These are phyloP conservation scores for Gouania willdenowi DNA, from an alignment of 2,797 vertebrate genomes.

Conservation along the genomic window DNA sequence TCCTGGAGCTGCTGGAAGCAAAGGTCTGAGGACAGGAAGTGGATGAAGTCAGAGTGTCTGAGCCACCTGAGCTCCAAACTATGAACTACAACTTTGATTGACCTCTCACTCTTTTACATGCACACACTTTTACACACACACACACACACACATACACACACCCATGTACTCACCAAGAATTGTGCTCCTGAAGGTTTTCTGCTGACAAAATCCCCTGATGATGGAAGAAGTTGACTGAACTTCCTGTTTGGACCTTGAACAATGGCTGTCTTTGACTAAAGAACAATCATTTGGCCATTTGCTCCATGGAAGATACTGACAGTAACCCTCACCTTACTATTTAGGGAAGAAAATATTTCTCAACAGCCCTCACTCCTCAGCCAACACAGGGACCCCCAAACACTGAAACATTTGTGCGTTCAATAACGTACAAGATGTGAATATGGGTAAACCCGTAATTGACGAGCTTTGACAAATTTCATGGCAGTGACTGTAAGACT, in stretches of 20 bases:
- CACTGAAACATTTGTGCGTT: slow-evolving; percentile 64
- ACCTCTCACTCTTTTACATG: slow-evolving; percentile 62
- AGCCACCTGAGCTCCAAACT: slow-evolving; percentile 39
- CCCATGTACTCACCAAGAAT: slow-evolving; percentile 20
- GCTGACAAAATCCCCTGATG: slow-evolving; percentile 27
- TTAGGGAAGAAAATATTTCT: slow-evolving; percentile 49
- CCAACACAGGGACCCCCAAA: slow-evolving; percentile 43
- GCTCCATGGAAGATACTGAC: slow-evolving; percentile 45
- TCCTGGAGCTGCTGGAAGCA: slow-evolving; percentile 99
- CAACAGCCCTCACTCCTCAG: slow-evolving; percentile 56
- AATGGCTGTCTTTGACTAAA: slow-evolving; percentile 33
- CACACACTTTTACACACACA: slow-evolving; percentile 15
- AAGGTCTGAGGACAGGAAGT: slow-evolving; percentile 85
- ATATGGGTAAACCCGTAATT: slow-evolving; percentile 54
- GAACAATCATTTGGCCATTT: slow-evolving; percentile 41
- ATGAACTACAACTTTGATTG: slow-evolving; percentile 59
- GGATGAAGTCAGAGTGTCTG: slow-evolving; percentile 40
- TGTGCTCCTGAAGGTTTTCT: slow-evolving; percentile 32
- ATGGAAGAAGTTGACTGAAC: slow-evolving; percentile 35
- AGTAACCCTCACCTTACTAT: slow-evolving; percentile 43
- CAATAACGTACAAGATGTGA: slow-evolving; percentile 64
- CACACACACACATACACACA: slow-evolving; percentile 18
- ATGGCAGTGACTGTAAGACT: slow-evolving; percentile 87
- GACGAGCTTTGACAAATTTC: slow-evolving; percentile 60
- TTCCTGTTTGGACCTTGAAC: slow-evolving; percentile 37